phyloP scores from a whole-genome alignment of 2,797 vertebrate genomes.

The Sparidentex hasta region DNA sequence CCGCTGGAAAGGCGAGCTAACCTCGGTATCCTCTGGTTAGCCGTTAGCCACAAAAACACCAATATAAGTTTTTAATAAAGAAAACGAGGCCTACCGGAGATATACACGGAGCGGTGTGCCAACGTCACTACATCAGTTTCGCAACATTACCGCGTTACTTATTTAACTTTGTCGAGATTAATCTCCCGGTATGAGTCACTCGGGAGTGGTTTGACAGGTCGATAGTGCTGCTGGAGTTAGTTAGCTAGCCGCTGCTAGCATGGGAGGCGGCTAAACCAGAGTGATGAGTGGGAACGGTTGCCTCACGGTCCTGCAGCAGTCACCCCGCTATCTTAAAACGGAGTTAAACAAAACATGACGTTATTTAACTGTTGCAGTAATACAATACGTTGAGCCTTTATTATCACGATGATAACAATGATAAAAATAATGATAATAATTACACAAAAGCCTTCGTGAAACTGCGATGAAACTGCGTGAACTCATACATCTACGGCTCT shows the following conservation, averaged over 20 bases:
- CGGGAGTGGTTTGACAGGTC: constrained; percentile 38
- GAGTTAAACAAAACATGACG: not conserved
- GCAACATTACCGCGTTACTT: constrained; percentile 39
- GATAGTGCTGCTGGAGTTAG: too few species aligned
- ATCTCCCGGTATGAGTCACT: constrained; percentile 8
- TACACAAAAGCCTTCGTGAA: too few species aligned
- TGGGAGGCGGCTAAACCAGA: constrained; percentile 21
- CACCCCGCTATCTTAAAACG: not conserved
- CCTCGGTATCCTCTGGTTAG: not conserved
- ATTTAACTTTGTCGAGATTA: not conserved
- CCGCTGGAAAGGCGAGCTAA: constrained; percentile 4
- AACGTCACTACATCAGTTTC: constrained; percentile 37
- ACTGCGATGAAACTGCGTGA: not conserved
- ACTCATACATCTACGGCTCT: not conserved
- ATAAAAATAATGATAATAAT: not conserved
- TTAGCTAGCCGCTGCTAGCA: constrained; percentile 30
- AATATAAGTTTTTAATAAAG: not conserved
- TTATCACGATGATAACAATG: not conserved
- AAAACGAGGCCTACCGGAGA: constrained; percentile 30
- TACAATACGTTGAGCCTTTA: accelerated
- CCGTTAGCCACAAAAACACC: constrained; percentile 7
- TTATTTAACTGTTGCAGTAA: accelerated
- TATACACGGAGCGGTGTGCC: not conserved
- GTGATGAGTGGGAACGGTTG: not conserved
- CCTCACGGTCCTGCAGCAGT: accelerated